phyloP scores from a whole-genome alignment of 2,113 vertebrate genomes.

The Thymallus thymallus region DNA sequence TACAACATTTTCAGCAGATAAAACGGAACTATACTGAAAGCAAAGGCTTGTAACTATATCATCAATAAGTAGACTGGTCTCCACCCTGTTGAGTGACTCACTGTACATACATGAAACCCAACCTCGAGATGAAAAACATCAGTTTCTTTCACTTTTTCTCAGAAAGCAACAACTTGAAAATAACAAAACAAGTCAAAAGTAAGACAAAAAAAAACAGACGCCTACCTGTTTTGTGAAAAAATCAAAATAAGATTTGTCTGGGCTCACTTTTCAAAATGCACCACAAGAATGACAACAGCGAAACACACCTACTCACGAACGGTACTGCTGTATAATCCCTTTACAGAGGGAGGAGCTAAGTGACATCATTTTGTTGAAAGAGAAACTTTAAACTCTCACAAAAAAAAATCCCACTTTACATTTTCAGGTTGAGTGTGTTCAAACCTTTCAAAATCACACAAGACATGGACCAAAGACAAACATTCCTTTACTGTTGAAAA shows the following conservation, averaged over 20 bases:
- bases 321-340: too few relatives aligned
- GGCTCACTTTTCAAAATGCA: background rate
- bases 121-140: background rate
- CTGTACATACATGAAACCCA: background rate
- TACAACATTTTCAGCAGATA: background rate
- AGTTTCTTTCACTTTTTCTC: too few relatives aligned
- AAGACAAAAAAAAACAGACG: background rate
- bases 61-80: background rate
- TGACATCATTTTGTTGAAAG: constrained; percentile 28
- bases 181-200: background rate
- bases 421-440: background rate
- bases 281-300: too few relatives aligned
- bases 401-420: background rate
- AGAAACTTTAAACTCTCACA: constrained; percentile 33
- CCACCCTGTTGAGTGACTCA: constrained; percentile 1
- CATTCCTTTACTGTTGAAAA: background rate
- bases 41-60: background rate
- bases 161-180: too few relatives aligned
- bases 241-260: too few relatives aligned
- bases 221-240: background rate
- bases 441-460: background rate
- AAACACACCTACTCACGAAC: too few relatives aligned
- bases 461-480: background rate
- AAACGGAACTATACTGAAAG: background rate
- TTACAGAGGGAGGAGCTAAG: too few relatives aligned